Evolutionary conservation across 37 sponge, comb jelly and placozoan species (phyloP).

Genomic region (Bolinopsis microptera): DNA sequence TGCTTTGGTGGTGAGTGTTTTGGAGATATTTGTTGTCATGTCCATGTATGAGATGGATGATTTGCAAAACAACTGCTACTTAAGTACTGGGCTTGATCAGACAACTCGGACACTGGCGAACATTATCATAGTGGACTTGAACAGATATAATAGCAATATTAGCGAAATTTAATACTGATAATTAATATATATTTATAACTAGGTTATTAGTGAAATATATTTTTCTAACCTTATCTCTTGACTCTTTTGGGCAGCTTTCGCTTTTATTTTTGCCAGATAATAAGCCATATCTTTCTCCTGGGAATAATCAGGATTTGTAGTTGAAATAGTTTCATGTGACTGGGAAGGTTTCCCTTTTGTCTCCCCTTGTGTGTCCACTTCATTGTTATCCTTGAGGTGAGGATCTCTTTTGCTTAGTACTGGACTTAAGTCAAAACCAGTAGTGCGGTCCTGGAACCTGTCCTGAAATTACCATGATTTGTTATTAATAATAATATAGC

Average conservation of each 20-base stretch:
- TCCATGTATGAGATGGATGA: too few relatives aligned
- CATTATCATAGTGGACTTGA: too few relatives aligned
- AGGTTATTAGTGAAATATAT: too few relatives aligned
- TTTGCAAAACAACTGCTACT: too few relatives aligned
- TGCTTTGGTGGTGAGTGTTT: too few relatives aligned
- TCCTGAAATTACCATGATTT: not conserved
- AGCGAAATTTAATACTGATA: too few relatives aligned
- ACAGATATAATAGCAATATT: too few relatives aligned
- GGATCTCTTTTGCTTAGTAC: not conserved
- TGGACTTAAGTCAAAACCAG: slow-evolving; percentile 45
- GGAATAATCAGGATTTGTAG: not conserved
- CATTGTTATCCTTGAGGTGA: not conserved
- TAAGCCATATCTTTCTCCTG: slow-evolving; percentile 60
- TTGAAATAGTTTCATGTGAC: not conserved
- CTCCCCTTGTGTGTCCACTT: not conserved
- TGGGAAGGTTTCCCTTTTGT: not conserved
- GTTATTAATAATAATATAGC: too few relatives aligned
- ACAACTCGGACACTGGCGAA: too few relatives aligned
- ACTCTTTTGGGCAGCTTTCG: slow-evolving; percentile 59
- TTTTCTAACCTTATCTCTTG: slow-evolving; percentile 9
- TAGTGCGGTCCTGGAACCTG: not conserved
- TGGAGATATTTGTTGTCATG: too few relatives aligned
- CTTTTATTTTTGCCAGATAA: slow-evolving; percentile 58
- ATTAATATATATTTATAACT: too few relatives aligned
- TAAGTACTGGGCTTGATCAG: too few relatives aligned